phyloP scores from a whole-genome alignment of 2,888 invertebrate genomes.

The Pristionchus exspectatus region DNA sequence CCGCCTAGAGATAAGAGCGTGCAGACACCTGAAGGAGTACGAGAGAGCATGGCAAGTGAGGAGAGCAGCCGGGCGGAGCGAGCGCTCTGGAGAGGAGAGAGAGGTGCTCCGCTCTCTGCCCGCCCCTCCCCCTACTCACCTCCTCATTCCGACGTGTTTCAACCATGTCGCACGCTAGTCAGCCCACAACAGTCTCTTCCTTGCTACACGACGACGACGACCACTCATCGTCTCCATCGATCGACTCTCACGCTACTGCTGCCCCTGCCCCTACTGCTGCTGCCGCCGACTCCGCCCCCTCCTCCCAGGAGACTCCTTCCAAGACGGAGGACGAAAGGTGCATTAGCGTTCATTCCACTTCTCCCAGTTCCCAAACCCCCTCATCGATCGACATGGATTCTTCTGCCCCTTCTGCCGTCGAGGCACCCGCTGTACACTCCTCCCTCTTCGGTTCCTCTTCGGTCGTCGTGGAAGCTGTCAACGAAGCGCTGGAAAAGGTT shows the following conservation, averaged over 20 bases:
- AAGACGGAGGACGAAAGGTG: constrained; percentile 1
- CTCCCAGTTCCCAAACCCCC: background rate
- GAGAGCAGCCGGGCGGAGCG: constrained; percentile 31
- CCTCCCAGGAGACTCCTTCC: constrained; percentile 12
- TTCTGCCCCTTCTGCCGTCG: background rate
- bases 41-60: constrained; percentile 18
- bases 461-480: background rate
- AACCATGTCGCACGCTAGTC: constrained; percentile 45
- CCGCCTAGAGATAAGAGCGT: constrained; percentile 17
- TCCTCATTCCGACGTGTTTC: constrained; percentile 47
- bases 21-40: constrained; percentile 4
- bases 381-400: constrained; percentile 5
- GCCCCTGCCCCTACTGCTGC: background rate
- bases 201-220: background rate
- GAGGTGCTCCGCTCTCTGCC: background rate
- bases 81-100: background rate
- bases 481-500: background rate
- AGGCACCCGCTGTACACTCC: background rate
- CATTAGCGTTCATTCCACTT: constrained; percentile 22
- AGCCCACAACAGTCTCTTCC: constrained; percentile 13
- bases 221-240: background rate
- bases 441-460: background rate
- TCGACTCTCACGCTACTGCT: background rate
- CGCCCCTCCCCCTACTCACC: constrained; percentile 15
- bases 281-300: background rate